phyloP scores from a whole-genome alignment of 2,797 vertebrate genomes.

The Rhinophrynus dorsalis region DNA sequence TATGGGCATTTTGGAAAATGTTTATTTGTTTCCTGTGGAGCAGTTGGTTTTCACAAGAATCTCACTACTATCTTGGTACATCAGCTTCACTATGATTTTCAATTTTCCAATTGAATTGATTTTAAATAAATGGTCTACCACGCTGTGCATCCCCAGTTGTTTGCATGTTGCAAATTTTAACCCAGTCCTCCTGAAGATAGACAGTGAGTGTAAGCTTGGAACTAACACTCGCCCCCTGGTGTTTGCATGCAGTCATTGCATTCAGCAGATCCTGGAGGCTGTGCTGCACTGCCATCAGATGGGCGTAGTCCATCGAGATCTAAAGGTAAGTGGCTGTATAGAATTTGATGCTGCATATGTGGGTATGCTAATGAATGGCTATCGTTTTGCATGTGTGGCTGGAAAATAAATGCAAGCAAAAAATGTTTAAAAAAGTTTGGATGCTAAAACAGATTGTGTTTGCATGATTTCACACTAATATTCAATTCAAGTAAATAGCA shows the following conservation, averaged over 20 bases:
- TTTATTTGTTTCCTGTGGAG: too few species aligned
- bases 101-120: not conserved
- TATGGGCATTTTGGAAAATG: too few species aligned
- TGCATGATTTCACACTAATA: too few species aligned
- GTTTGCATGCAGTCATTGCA: constrained; percentile 99
- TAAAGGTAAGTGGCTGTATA: constrained; percentile 86
- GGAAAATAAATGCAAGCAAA: constrained; percentile 28
- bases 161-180: constrained; percentile 53
- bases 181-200: constrained; percentile 72
- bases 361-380: constrained; percentile 51
- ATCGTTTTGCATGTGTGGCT: constrained; percentile 50
- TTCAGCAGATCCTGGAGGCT: constrained; percentile 98
- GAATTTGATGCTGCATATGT: constrained; percentile 49
- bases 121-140: not conserved
- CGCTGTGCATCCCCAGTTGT: constrained; percentile 51
- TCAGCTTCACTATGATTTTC: too few species aligned
- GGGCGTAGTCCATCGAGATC: constrained; percentile 95
- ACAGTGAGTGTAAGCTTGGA: constrained; percentile 78
- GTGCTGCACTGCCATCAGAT: constrained; percentile 98
- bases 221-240: constrained; percentile 90
- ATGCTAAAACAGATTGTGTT: too few species aligned
- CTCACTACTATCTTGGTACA: too few species aligned
- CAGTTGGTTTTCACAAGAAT: too few species aligned
- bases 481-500: too few species aligned
- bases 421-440: not conserved